Evolutionary conservation across 2,113 vertebrate species (phyloP).

Genomic region (Tragelaphus strepsiceros): DNA sequence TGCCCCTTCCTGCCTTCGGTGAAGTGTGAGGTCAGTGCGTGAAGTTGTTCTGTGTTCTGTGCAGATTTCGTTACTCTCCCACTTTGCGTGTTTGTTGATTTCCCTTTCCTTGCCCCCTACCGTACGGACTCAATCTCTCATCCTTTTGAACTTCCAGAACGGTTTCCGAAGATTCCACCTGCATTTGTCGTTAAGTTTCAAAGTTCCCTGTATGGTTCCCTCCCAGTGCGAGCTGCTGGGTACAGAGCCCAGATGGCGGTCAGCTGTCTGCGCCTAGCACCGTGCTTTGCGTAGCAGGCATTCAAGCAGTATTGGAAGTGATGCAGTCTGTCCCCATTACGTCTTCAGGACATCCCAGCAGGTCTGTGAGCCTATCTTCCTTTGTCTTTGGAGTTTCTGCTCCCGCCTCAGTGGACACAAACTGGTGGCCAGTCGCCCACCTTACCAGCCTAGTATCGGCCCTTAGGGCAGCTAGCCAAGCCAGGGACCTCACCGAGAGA

Average conservation of each 20-base stretch:
- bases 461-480: too few species aligned
- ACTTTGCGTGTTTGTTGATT: background rate
- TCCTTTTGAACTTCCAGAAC: background rate
- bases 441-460: background rate
- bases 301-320: background rate
- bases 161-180: background rate
- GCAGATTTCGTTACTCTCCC: background rate
- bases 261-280: background rate
- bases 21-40: background rate
- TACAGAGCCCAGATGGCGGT: background rate
- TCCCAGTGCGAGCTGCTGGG: background rate
- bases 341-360: background rate
- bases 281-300: accelerated
- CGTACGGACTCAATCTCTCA: background rate
- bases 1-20: background rate
- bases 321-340: accelerated
- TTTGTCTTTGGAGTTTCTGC: background rate
- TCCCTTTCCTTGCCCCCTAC: background rate
- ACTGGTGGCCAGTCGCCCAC: too few species aligned
- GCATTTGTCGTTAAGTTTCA: background rate
- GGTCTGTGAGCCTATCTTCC: accelerated
- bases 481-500: background rate
- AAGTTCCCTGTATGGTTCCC: background rate
- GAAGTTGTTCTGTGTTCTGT: background rate
- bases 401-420: background rate